Base-by-base conservation (phyloP, 2,888 invertebrate species). In the Desoria tigrina region DNA sequence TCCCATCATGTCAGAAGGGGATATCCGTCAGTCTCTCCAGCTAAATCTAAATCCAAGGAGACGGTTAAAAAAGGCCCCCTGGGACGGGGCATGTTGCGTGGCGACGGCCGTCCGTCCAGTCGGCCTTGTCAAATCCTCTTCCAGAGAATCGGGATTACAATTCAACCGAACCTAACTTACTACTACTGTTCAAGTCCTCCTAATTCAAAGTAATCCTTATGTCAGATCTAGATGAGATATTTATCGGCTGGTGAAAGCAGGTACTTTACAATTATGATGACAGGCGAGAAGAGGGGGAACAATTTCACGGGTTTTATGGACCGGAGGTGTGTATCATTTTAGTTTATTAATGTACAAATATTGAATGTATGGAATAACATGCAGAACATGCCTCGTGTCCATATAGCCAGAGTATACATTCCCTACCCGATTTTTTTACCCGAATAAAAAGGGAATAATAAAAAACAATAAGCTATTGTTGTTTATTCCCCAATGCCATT, bases 31-130 rank as follows among this genome's bases (percentile, higher is more conserved):
- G 49, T 27, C n/a, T n/a, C n/a, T n/a, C n/a, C n/a, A n/a, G n/a
- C n/a, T n/a, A n/a, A n/a, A n/a, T n/a, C 16, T 18, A 49, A 56
- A 45, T 23, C n/a, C 42, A 28, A 49, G 55, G 32, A 55, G 42
- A 45, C 39, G 59, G 59, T 14, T 55, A 18, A 50, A 51, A 24
- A 63, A 58, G 63, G 63, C 57, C 63, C 63, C 63, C 54, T 53
- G 37, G 57, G 51, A 45, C 50, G 28, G 11, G 27, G 51, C 50
- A 50, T 18, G 58, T 63, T 63, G 49, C 62, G 62, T 62, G 50
- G 63, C 58, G 63, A 58, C 63, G 63, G 42, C 57, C 23, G 57
- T 18, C 55, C 7, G 55, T 55, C 55, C 57, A n/a, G 57, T 57
- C 42, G 42, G 57, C 57, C 57, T 39, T 42, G 57, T 57, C 57